These are phyloP conservation scores for Chrysolina haemoptera DNA, from an alignment of 2,888 invertebrate genomes.

Conservation along the genomic window DNA sequence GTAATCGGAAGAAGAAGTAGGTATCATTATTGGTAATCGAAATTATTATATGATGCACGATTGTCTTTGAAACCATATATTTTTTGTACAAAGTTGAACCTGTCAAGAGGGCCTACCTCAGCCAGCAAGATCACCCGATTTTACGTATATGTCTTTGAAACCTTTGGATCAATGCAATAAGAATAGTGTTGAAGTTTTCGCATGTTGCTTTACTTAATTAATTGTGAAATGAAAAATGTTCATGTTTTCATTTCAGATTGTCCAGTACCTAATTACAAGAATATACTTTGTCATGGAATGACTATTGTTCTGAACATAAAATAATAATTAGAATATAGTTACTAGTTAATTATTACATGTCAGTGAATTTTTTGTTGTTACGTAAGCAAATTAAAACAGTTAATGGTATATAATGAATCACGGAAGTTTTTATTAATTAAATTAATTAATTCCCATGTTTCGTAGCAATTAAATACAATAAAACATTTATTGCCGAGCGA, in stretches of 20 bases:
- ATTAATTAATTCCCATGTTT: conserved; percentile 50
- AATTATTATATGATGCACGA: no score
- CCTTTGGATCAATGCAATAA: no score
- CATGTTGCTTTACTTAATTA: not conserved
- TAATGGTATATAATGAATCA: conserved; percentile 46
- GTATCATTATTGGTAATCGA: no score
- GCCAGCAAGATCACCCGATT: no score
- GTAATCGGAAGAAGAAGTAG: no score
- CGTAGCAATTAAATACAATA: conserved; percentile 46
- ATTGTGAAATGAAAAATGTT: not conserved
- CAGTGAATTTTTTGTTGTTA: conserved; percentile 44
- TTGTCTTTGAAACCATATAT: no score
- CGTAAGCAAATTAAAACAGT: conserved; percentile 41
- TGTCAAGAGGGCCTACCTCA: no score
- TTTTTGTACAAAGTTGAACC: no score
- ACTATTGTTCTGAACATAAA: conserved; percentile 35
- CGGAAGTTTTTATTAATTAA: conserved; percentile 50
- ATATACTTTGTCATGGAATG: conserved; percentile 12
- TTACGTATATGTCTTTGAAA: no score
- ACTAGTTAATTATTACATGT: conserved; percentile 44
- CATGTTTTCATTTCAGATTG: not conserved
- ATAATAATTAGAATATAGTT: conserved; percentile 41
- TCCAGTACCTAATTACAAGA: not conserved
- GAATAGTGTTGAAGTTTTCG: not conserved
- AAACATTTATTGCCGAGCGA: conserved; percentile 44